Conservation (phyloP, 2,888 invertebrate species). For the Ochropleura leucogaster region DNA sequence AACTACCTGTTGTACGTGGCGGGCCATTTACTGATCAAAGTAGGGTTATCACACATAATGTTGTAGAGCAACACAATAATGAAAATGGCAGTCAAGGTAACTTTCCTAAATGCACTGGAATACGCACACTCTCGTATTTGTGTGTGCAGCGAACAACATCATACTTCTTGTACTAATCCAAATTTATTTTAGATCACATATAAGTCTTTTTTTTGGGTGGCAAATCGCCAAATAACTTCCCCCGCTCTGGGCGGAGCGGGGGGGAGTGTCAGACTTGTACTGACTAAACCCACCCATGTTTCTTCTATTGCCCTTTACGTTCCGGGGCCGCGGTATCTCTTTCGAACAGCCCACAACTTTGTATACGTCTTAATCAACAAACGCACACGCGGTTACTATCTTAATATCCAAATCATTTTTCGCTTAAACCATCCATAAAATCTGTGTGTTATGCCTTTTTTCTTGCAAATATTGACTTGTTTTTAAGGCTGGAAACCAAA, state of each 20-base stretch:
- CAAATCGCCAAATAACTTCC: too few relatives aligned
- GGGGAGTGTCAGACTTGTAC: too few relatives aligned
- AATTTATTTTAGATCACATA: not conserved
- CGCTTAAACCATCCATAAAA: not conserved
- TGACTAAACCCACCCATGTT: too few relatives aligned
- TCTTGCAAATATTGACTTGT: constrained; percentile 1
- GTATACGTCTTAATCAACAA: not conserved
- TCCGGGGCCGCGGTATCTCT: too few relatives aligned
- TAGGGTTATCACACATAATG: constrained; percentile 36
- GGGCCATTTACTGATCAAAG: constrained; percentile 36
- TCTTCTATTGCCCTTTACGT: too few relatives aligned
- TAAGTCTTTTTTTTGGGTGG: too few relatives aligned
- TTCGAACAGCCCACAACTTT: too few relatives aligned
- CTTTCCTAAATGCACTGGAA: not conserved
- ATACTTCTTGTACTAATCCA: not conserved
- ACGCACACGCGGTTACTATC: constrained; percentile 2
- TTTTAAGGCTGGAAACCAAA: constrained; percentile 7
- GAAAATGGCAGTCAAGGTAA: not conserved
- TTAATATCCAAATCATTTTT: constrained; percentile 1
- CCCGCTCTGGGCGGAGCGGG: too few relatives aligned
- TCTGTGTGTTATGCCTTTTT: not conserved
- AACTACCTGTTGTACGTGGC: constrained; percentile 38
- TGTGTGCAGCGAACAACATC: not conserved
- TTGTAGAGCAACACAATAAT: not conserved
- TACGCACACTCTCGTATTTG: not conserved